phyloP scores from a whole-genome alignment of 2,797 vertebrate genomes.

The Pseudochirops cupreus region DNA sequence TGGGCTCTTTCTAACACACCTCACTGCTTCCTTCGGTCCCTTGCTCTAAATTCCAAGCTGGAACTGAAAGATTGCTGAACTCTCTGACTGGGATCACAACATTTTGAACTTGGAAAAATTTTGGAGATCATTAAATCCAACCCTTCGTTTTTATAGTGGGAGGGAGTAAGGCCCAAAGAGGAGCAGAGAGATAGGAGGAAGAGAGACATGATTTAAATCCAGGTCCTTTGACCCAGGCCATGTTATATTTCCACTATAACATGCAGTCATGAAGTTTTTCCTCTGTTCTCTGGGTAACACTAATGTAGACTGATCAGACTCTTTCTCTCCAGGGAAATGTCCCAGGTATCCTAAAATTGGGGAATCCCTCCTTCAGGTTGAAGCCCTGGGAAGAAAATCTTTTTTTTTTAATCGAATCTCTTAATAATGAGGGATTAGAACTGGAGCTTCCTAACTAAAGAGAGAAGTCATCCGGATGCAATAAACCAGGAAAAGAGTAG shows the following conservation, averaged over 20 bases:
- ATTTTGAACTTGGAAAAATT: neutral
- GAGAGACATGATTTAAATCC: neutral
- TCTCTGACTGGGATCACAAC: neutral
- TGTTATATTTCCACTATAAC: neutral
- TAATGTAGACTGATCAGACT: neutral
- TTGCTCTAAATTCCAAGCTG: neutral
- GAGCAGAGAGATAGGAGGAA: neutral
- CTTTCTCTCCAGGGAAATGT: neutral
- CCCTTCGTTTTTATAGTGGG: neutral
- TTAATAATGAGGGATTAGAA: neutral
- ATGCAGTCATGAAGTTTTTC: neutral
- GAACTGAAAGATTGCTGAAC: neutral
- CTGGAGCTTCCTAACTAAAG: neutral
- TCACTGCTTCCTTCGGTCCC: neutral
- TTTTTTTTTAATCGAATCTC: neutral
- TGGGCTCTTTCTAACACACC: neutral
- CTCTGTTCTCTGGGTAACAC: neutral
- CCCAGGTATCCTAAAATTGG: neutral
- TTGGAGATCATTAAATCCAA: neutral
- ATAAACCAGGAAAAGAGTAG: neutral
- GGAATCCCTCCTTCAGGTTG: neutral
- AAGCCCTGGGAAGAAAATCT: neutral
- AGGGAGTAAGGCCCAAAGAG: neutral
- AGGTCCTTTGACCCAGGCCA: neutral
- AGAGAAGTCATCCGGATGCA: neutral